phyloP scores from a whole-genome alignment of 2,113 vertebrate genomes.

The Anguilla japonica region DNA sequence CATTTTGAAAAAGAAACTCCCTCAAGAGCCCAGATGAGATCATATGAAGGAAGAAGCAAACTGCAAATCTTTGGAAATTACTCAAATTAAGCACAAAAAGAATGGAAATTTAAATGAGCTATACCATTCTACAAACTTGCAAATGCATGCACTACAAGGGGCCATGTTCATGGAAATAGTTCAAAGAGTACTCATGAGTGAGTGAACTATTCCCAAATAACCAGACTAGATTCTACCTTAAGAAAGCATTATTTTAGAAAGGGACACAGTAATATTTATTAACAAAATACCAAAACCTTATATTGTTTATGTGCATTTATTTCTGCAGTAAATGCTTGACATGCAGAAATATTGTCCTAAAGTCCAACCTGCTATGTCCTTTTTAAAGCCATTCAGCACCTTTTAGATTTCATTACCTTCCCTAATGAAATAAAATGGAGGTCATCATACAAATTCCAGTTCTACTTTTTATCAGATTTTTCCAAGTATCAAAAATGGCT shows the following conservation, averaged over 20 bases:
- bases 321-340: neutral
- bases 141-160: neutral
- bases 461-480: no score
- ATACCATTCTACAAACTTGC: neutral
- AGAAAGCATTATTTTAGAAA: no score
- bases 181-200: no score
- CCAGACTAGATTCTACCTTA: no score
- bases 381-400: neutral
- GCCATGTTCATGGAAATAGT: no score
- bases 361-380: neutral
- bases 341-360: neutral
- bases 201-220: no score
- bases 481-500: no score
- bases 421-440: no score
- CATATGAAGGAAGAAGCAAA: conserved; percentile 20
- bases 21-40: conserved; percentile 35
- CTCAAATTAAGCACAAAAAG: neutral
- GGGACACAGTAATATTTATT: no score
- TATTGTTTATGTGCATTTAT: neutral
- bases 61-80: neutral
- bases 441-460: no score
- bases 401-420: neutral
- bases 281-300: no score
- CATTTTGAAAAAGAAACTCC: conserved; percentile 29
- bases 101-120: neutral